Evolutionary conservation across 2,113 vertebrate species (phyloP), one percentile per base, ranked within the genome.

Genomic region (Lampris incognitus): DNA sequence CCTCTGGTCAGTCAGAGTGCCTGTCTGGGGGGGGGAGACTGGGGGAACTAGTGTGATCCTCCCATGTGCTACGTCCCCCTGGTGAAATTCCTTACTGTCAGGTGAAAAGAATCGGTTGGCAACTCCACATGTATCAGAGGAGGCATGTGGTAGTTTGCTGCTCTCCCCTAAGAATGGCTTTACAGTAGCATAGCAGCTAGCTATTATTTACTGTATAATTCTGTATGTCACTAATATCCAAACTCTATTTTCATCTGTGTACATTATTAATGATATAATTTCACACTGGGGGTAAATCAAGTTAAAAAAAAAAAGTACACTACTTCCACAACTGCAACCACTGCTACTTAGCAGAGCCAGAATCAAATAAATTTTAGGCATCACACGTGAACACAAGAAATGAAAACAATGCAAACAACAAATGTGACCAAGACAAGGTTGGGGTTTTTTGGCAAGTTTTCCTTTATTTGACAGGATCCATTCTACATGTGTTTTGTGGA

Each of bases 381-480:
- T 46, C 4, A 7, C 44, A 46, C 7, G 44, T 46, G 44, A 46
- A 1, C 7, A 46, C 7, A 46, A 4, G 7, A 5, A 5, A 7
- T 46, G 4, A 46, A 46, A 46, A 46, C 44, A 46, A 46, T 46
- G 44, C 44, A 55, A 55, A 13, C 11, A n/a, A 55, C 11, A 5
- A 5, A 5, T 5, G n/a, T 55, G 5, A 55, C 52, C n/a, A 55
- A 24, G 24, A 24, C 24, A 24, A 24, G 24, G 24, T 24, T 24
- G 24, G 24, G 24, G 24, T 24, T 24, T 24, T 24, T 24, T 24
- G 24, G 24, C 24, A 24, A 24, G 24, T 24, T 24, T 24, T 24
- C 24, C 24, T 66, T 72, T 57, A 40, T 69, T 66, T 57, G 46
- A 42, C 67, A 65, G 73, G 41, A 85, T 72, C 57, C 72, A 70